phyloP scores from a whole-genome alignment of 92 coral and sea anemone genomes.

The Nematostella vectensis region DNA sequence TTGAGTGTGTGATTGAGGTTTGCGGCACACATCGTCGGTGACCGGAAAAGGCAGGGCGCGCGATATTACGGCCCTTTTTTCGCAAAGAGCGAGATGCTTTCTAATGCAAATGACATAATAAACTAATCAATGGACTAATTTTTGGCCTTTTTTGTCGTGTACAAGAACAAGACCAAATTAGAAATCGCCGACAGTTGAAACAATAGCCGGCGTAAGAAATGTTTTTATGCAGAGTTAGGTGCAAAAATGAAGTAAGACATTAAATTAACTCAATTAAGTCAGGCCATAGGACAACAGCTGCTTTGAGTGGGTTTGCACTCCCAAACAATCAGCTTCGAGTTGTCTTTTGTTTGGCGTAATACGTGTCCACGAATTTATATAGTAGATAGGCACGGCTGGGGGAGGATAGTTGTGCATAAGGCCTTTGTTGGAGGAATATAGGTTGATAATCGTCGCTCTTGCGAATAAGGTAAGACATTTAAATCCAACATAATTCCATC shows the following conservation, averaged over 20 bases:
- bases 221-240: slow-evolving; percentile 58
- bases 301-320: slow-evolving; percentile 33
- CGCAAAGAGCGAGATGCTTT: slow-evolving; percentile 72
- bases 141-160: slow-evolving; percentile 80
- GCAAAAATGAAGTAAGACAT: slow-evolving; percentile 66
- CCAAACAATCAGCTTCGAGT: slow-evolving; percentile 66
- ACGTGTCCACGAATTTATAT: slow-evolving; percentile 43
- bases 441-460: neutral
- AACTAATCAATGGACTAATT: slow-evolving; percentile 79
- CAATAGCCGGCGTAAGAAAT: slow-evolving; percentile 72
- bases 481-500: neutral
- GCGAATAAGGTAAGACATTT: slow-evolving; percentile 1
- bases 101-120: slow-evolving; percentile 88
- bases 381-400: slow-evolving; percentile 11
- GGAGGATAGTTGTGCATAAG: neutral
- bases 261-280: slow-evolving; percentile 84
- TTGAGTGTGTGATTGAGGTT: slow-evolving; percentile 7
- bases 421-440: slow-evolving; percentile 4
- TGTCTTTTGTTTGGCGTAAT: slow-evolving; percentile 66
- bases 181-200: slow-evolving; percentile 69
- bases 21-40: slow-evolving; percentile 27
- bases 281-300: slow-evolving; percentile 74
- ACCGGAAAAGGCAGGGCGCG: slow-evolving; percentile 90
- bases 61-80: slow-evolving; percentile 55
- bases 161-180: slow-evolving; percentile 66